A percentile compares a stretch with the other conserved stretches of the same genome.
Evolutionary conservation across 1,140 invertebrate species (phyloP).

Genomic region (Drosophila punjabiensis): DNA sequence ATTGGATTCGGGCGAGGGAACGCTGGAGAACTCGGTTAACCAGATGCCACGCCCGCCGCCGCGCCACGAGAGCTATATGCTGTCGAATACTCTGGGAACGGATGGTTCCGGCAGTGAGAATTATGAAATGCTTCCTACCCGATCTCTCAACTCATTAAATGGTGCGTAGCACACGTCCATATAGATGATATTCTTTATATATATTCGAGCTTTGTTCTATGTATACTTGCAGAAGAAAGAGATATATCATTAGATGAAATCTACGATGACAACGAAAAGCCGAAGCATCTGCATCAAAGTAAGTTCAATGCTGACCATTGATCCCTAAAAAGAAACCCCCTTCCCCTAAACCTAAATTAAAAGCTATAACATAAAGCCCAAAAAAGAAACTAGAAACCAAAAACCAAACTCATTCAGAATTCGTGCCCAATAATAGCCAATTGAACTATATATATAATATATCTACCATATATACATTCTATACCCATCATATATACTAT

Average conservation of each 20-base stretch:
- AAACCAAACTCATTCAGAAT: slow-evolving; percentile 50
- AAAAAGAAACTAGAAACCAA: slow-evolving; percentile 14
- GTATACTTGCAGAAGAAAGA: slow-evolving; percentile 78
- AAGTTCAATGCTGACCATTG: slow-evolving; percentile 55
- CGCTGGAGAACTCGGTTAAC: slow-evolving; percentile 88
- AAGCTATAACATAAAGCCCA: slow-evolving; percentile 1
- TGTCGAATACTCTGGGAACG: slow-evolving; percentile 83
- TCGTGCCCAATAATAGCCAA: slow-evolving; percentile 40
- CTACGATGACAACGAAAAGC: slow-evolving; percentile 87
- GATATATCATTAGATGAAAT: slow-evolving; percentile 87
- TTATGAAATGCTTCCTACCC: slow-evolving; percentile 91
- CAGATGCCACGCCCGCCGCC: slow-evolving; percentile 89
- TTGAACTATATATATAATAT: slow-evolving; percentile 30
- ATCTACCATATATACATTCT: slow-evolving; percentile 12
- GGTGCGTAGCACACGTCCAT: slow-evolving; percentile 45
- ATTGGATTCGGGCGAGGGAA: slow-evolving; percentile 89
- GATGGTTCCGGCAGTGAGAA: slow-evolving; percentile 90
- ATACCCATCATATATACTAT: slow-evolving; percentile 26
- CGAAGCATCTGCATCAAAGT: slow-evolving; percentile 85
- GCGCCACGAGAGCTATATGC: slow-evolving; percentile 89
- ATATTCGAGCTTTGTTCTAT: not conserved
- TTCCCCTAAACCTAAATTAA: slow-evolving; percentile 1
- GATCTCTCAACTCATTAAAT: slow-evolving; percentile 86
- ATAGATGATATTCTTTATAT: not conserved
- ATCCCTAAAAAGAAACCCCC: not conserved